Percentiles rank a stretch among this genome's conserved stretches.
Evolutionary conservation across 2,888 invertebrate species (phyloP).

Genomic region (Sthenelais limicola): DNA sequence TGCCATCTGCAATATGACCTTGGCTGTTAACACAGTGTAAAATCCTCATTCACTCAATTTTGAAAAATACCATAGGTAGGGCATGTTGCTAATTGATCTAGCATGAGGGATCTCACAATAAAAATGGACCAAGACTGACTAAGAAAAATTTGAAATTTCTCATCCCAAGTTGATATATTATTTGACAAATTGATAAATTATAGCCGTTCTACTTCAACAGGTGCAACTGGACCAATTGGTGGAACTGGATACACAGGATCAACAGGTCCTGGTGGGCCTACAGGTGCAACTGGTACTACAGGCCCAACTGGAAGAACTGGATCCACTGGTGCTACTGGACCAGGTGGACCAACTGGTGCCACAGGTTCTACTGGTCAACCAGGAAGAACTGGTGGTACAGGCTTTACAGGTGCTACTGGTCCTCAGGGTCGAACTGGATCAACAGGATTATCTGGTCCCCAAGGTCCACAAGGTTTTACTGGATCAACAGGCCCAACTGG

Average conservation of each 20-base stretch:
- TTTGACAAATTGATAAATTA: no score
- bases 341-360: constrained; percentile 33
- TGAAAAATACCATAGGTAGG: no score
- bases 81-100: no score
- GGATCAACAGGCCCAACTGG: constrained; percentile 39
- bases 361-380: constrained; percentile 37
- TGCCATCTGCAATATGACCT: no score
- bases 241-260: constrained; percentile 32
- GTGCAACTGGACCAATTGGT: constrained; percentile 40
- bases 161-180: no score
- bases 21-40: no score
- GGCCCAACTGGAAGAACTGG: constrained; percentile 41
- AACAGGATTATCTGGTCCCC: constrained; percentile 40
- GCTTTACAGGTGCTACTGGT: constrained; percentile 43
- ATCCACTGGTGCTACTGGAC: constrained; percentile 35
- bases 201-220: no score
- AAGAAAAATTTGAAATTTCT: no score
- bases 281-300: constrained; percentile 43
- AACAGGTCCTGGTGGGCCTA: constrained; percentile 38
- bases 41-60: no score
- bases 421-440: constrained; percentile 42
- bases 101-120: no score
- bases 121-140: no score
- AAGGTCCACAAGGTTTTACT: constrained; percentile 41
- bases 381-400: constrained; percentile 30